Evolutionary conservation across 1,140 invertebrate genomes (phyloP), one percentile per base, ranked within the genome.

Genomic region (Drosophila ogumai): DNA sequence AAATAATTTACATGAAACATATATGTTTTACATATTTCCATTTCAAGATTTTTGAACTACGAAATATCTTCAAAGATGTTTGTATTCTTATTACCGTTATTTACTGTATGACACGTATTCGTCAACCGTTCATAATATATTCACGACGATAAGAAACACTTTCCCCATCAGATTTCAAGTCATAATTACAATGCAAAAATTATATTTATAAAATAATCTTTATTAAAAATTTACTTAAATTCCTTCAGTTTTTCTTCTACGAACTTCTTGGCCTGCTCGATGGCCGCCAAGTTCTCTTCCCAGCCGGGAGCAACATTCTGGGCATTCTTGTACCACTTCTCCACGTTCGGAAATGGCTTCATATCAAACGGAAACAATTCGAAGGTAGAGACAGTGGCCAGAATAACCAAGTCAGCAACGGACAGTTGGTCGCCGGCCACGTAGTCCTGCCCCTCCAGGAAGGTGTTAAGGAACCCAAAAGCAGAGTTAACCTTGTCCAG

Each of bases 391-490:
- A 96, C 92, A 1, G 93, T 94, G 8, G 94, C 93, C n/a, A 95
- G 82, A 8, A 96, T 74, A 12, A 94, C 76, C 9, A 96, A 92
- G 84, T 97, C 96, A 2, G 96, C 97, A 22, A 97, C 91, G 8
- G 96, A 97, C 10, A 97, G 90, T 44, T 94, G 93, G 47, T 94
- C 92, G 9, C 96, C 96, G 15, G 95, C 95, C 3, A 93, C 94
- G 84, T 94, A 96, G 12, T 94, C 92, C 61, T 95, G 93, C 0
- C 93, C 94, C 36, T 95, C 94, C n/a, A 97, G 91, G 86, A 96
- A 96, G 5, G 91, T 94, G 59, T 97, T 94, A 6, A 96, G 90
- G 50, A 95, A 94, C 6, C 93, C 93, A 22, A 96, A 92, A 0
- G 94, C 94, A 8, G 94, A 93, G n/a, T 94, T 93, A 0, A 96